Percentiles rank a stretch among this genome's conserved stretches.
These are phyloP conservation scores for Zaprionus bogoriensis DNA, from an alignment of 2,888 invertebrate species.

Conservation along the genomic window DNA sequence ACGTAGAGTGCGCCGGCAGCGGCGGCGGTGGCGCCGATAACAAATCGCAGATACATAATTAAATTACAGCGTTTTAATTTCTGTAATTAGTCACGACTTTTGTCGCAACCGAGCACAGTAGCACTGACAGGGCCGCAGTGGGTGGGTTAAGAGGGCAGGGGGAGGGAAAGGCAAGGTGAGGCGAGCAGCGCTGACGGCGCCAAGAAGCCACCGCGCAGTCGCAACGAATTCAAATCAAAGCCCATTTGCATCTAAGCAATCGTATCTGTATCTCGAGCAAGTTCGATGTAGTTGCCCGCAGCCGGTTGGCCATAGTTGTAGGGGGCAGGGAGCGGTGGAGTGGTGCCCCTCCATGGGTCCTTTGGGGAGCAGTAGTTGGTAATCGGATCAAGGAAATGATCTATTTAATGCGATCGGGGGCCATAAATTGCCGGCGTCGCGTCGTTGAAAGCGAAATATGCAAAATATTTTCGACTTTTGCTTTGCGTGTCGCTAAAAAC, in stretches of 20 bases:
- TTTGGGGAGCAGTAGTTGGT: background rate
- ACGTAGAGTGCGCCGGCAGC: constrained; percentile 30
- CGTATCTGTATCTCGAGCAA: constrained; percentile 46
- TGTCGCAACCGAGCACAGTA: constrained; percentile 43
- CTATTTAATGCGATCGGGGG: constrained; percentile 62
- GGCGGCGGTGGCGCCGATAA: constrained; percentile 73
- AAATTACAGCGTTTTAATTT: constrained; percentile 84
- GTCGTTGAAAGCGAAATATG: constrained; percentile 49
- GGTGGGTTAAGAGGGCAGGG: background rate
- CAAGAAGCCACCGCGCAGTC: constrained; percentile 51
- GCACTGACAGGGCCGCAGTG: constrained; percentile 9
- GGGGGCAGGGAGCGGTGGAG: too few relatives aligned
- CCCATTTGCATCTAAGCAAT: constrained; percentile 61
- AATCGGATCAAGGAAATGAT: constrained; percentile 67
- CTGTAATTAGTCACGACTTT: constrained; percentile 83
- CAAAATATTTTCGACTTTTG: constrained; percentile 60
- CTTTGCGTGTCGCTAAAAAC: constrained; percentile 48
- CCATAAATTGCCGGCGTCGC: constrained; percentile 53
- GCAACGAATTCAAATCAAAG: constrained; percentile 50
- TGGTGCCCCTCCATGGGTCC: background rate
- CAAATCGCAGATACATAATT: constrained; percentile 83
- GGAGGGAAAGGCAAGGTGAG: constrained; percentile 1
- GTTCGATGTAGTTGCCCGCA: background rate
- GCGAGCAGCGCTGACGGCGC: constrained; percentile 51
- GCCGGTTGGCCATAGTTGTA: too few relatives aligned